Evolutionary conservation across 2,113 vertebrate species (phyloP).

Genomic region (Pionites leucogaster): DNA sequence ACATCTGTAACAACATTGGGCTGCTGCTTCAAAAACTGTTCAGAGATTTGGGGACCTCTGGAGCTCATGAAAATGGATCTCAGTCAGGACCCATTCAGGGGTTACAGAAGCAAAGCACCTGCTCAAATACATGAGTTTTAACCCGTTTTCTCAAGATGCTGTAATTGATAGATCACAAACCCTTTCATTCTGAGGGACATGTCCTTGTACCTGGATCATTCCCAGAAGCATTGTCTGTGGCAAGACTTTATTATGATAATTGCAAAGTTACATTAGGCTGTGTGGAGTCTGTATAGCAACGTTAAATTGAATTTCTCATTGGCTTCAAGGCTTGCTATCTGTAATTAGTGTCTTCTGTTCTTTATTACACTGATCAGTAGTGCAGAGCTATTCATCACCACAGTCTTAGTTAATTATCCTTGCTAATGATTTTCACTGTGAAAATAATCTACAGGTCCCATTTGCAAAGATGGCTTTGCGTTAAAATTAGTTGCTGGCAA

Average conservation of each 20-base stretch:
- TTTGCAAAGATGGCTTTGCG: constrained; percentile 46
- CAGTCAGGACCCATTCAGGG: neutral
- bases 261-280: constrained; percentile 44
- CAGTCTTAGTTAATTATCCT: constrained; percentile 73
- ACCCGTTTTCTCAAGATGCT: neutral
- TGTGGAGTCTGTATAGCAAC: constrained; percentile 34
- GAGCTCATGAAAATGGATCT: neutral
- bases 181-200: neutral
- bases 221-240: constrained; percentile 13
- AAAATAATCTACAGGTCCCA: constrained; percentile 60
- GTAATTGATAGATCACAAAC: neutral
- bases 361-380: constrained; percentile 71
- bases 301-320: constrained; percentile 65
- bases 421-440: constrained; percentile 67
- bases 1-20: neutral
- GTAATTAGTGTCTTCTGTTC: constrained; percentile 76
- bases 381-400: constrained; percentile 67
- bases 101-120: neutral
- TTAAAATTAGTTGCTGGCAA: constrained; percentile 42
- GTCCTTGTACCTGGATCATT: constrained; percentile 13
- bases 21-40: neutral
- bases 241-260: constrained; percentile 61
- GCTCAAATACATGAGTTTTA: neutral
- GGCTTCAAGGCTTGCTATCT: constrained; percentile 60
- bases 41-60: neutral